phyloP scores from a whole-genome alignment of 2,888 invertebrate genomes.

The Drosophila borborema region DNA sequence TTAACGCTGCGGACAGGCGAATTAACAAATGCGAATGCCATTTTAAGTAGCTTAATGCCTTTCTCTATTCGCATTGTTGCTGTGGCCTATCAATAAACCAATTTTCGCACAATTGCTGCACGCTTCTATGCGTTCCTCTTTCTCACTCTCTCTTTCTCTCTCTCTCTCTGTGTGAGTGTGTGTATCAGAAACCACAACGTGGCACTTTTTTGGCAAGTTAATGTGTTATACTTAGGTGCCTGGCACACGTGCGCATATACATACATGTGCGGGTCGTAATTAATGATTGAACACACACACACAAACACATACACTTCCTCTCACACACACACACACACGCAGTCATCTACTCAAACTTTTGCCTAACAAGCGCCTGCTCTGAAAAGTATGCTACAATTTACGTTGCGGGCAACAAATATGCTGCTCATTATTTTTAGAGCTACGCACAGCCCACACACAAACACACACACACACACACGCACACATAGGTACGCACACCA shows the following conservation, averaged over 20 bases:
- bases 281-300: conserved; percentile 65
- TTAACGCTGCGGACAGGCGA: conserved; percentile 11
- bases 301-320: conserved; percentile 6
- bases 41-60: conserved; percentile 11
- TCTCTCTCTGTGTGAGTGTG: neutral
- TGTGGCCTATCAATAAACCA: conserved; percentile 67
- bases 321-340: neutral
- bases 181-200: conserved; percentile 67
- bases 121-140: neutral
- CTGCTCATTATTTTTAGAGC: conserved; percentile 76
- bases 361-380: conserved; percentile 18
- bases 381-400: conserved; percentile 71
- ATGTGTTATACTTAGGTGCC: conserved; percentile 65
- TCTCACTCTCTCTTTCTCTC: no score
- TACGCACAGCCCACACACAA: conserved; percentile 18
- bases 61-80: conserved; percentile 18
- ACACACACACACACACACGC: conserved; percentile 17
- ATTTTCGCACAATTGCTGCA: conserved; percentile 68
- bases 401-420: conserved; percentile 70
- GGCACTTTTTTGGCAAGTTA: conserved; percentile 75
- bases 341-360: neutral
- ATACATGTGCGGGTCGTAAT: conserved; percentile 51
- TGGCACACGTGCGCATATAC: conserved; percentile 28
- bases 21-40: conserved; percentile 4
- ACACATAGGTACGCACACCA: conserved; percentile 23